Base-by-base conservation (phyloP, 1,140 invertebrate genomes). In the Rhynchophorus ferrugineus region DNA sequence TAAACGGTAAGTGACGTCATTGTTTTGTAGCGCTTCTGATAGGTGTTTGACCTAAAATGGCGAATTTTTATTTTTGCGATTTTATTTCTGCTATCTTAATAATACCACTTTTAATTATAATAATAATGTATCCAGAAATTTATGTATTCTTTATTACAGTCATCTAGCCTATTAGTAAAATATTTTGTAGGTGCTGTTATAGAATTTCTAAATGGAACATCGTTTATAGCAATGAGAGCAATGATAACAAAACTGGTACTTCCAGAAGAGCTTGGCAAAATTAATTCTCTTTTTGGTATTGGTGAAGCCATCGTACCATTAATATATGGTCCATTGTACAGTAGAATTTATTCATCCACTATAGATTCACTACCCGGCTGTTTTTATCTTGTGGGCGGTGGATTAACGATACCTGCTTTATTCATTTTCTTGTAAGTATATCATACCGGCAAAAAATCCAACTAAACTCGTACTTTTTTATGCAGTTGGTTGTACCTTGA, bases 241-340 rank as follows among this genome's bases (percentile, higher is more conserved):
- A 85, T 88, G 60, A 78, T 81, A 42, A 85, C 85, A 1, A 89
- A 89, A 69, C 67, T 89, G 43, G 82, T 88, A 2, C 76, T 77
- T 8, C 74, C 79, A 24, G 77, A 82, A 54, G 83, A 85, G 69
- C 69, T 84, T 57, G 83, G 86, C 19, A 87, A 89, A 72, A 82
- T 88, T 5, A 87, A 87, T 62, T 89, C 86, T 0, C 69, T 89
- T 29, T 86, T 87, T 53, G 85, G 85, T 0, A 74, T 87, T 11
- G 84, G 80, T n/a, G 85, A 89, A 68, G 83, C 85, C 0, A 71
- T 87, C 49, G 85, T 86, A 78, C 85, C 85, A 2, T 69, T 89
- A 21, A 74, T 87, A 9, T 87, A 86, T 68, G 83, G 81, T 0
- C 85, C 86, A 0, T 83, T 88, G 79, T 87, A 88, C 61, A 85